Conservation (phyloP, 2,888 invertebrate species). For the Boloria selene region DNA sequence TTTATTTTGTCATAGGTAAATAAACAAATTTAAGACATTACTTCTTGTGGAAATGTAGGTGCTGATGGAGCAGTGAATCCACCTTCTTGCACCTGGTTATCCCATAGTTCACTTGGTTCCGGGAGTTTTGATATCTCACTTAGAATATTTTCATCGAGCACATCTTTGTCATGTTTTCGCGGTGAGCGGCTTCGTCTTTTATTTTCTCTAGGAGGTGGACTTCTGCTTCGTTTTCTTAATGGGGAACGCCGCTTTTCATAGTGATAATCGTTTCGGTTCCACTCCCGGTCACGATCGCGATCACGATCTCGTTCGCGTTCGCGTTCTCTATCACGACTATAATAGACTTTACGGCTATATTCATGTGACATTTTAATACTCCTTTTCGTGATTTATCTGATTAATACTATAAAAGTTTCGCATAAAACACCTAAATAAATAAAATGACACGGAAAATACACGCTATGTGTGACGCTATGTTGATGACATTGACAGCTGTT, state of each 20-base stretch:
- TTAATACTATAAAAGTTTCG: constrained; percentile 1
- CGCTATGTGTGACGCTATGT: constrained; percentile 24
- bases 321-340: constrained; percentile 39
- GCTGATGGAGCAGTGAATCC: constrained; percentile 29
- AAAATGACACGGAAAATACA: constrained; percentile 13
- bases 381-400: constrained; percentile 5
- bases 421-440: constrained; percentile 15
- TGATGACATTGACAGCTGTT: constrained; percentile 9
- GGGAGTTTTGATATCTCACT: constrained; percentile 72
- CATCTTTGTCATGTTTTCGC: constrained; percentile 64
- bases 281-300: constrained; percentile 44
- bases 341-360: constrained; percentile 41
- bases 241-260: constrained; percentile 47
- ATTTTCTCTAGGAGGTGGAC: constrained; percentile 50
- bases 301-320: constrained; percentile 40
- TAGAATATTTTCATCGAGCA: constrained; percentile 70
- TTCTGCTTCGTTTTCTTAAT: constrained; percentile 59
- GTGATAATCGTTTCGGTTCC: constrained; percentile 53
- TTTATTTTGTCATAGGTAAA: background rate
- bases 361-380: constrained; percentile 46
- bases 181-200: constrained; percentile 66
- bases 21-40: constrained; percentile 21
- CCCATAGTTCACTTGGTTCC: constrained; percentile 74
- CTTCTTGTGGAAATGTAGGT: constrained; percentile 41
- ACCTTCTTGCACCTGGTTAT: constrained; percentile 63